Percentiles rank a stretch among this genome's conserved stretches.
These are phyloP conservation scores for Cremastinae sp. DNA, from an alignment of 2,888 invertebrate species.

Conservation along the genomic window DNA sequence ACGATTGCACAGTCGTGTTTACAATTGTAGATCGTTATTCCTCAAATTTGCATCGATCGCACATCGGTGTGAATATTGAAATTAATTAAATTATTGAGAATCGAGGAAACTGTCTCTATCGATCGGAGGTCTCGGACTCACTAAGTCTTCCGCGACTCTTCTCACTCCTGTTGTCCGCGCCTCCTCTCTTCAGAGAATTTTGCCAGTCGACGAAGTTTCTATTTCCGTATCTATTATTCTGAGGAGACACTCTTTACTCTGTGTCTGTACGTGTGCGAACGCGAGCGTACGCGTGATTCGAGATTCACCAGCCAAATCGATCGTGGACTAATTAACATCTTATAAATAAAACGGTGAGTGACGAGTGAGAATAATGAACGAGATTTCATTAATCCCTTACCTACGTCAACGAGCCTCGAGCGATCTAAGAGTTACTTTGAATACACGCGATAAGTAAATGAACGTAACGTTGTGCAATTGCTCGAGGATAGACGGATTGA, in stretches of 20 bases:
- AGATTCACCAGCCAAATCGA: slow-evolving; percentile 79
- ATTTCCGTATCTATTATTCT: slow-evolving; percentile 78
- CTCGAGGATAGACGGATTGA: slow-evolving; percentile 51
- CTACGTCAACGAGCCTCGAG: slow-evolving; percentile 25
- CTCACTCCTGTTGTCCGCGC: slow-evolving; percentile 53
- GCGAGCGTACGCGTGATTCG: slow-evolving; percentile 67
- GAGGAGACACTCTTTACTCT: slow-evolving; percentile 68
- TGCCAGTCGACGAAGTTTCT: slow-evolving; percentile 69
- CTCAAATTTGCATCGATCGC: slow-evolving; percentile 34
- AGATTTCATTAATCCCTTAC: slow-evolving; percentile 44
- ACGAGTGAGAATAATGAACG: slow-evolving; percentile 23
- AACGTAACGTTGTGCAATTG: slow-evolving; percentile 52
- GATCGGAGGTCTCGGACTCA: slow-evolving; percentile 69
- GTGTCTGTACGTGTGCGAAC: slow-evolving; percentile 62
- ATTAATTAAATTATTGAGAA: slow-evolving; percentile 4
- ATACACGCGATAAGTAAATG: slow-evolving; percentile 3
- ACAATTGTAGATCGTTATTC: slow-evolving; percentile 29
- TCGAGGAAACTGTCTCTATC: slow-evolving; percentile 62
- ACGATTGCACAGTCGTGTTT: slow-evolving; percentile 19
- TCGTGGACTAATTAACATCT: slow-evolving; percentile 79
- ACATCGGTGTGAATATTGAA: slow-evolving; percentile 25
- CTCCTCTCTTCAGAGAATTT: slow-evolving; percentile 60
- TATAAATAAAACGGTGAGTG: slow-evolving; percentile 75
- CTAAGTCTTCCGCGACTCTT: slow-evolving; percentile 63
- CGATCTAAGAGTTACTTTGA: slow-evolving; percentile 4